A percentile compares a stretch with the other conserved stretches of the same genome.
phyloP scores from a whole-genome alignment of 1,140 invertebrate genomes.

The Tetranychus urticae region DNA sequence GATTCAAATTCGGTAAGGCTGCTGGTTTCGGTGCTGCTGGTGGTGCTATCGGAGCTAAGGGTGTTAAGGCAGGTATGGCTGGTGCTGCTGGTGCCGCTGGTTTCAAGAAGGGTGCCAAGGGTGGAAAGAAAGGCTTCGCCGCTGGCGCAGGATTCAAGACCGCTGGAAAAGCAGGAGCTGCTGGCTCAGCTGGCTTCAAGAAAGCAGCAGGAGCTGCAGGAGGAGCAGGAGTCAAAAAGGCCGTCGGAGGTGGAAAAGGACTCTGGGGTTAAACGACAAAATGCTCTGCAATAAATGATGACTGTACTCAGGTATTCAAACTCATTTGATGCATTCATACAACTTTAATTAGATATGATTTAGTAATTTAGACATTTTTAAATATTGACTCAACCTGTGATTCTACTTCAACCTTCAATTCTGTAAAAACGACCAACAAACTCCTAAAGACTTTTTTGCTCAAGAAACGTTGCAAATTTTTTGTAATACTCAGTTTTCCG shows the following conservation, averaged over 20 bases:
- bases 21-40: constrained; percentile 3
- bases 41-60: neutral
- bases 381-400: too few species aligned
- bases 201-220: neutral
- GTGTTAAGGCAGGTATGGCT: neutral
- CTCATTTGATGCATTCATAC: too few species aligned
- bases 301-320: too few species aligned
- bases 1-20: constrained; percentile 7
- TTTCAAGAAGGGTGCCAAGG: neutral
- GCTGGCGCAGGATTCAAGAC: neutral
- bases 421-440: too few species aligned
- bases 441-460: too few species aligned
- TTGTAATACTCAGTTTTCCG: too few species aligned
- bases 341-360: too few species aligned
- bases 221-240: neutral
- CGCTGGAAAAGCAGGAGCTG: neutral
- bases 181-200: neutral
- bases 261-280: too few species aligned
- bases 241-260: neutral
- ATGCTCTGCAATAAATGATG: too few species aligned
- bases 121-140: neutral
- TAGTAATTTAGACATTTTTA: too few species aligned
- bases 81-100: neutral
- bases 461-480: too few species aligned
- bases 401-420: too few species aligned